Base-by-base conservation (phyloP, 2,113 vertebrate species). In the Telmatochromis sp. region DNA sequence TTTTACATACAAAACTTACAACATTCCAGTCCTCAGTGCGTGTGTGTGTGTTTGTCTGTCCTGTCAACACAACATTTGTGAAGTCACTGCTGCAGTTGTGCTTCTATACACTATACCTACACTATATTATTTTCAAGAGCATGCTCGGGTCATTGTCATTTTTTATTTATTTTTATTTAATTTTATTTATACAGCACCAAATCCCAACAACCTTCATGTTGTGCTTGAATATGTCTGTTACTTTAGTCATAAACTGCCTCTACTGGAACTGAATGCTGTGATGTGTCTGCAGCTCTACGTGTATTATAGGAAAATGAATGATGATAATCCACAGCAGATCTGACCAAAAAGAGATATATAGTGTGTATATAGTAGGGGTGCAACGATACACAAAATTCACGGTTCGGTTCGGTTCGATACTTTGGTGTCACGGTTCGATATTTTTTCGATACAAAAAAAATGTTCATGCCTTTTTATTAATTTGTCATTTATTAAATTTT, bases 201-300 rank as follows among this genome's bases (percentile, higher is more conserved):
- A 54, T 54, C 51, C 0, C 53, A 54, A 23, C 1, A 54, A 54
- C 53, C 53, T 23, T 23, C 6, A 54, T 23, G 53, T 23, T 54
- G 53, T 54, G 6, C n/a, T 54, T 12, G 53, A 54, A 12, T 54
- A 54, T 23, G 10, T 54, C 53, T 54, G 51, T 21, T 54, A 54
- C 51, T 54, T 54, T 7, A 54, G 51, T 0, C 19, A 21, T 54
- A 53, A 21, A 2, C 9, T 54, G 51, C 1, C 51, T 54, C 51
- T 54, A 54, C 0, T 7, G 5, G 0, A 54, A 21, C 51, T 54
- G 51, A 2, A 54, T 54, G 51, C 0, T 7, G 51, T 54, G 51
- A 54, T 54, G 51, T 54, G 51, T 54, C 51, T 54, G 51, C 51
- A 54, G 51, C 51, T 53, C 51, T 53, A 11, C 1, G 5, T 53